Evolutionary conservation across 2,888 invertebrate genomes (phyloP).

Genomic region (Dorcus parallelipipedus): DNA sequence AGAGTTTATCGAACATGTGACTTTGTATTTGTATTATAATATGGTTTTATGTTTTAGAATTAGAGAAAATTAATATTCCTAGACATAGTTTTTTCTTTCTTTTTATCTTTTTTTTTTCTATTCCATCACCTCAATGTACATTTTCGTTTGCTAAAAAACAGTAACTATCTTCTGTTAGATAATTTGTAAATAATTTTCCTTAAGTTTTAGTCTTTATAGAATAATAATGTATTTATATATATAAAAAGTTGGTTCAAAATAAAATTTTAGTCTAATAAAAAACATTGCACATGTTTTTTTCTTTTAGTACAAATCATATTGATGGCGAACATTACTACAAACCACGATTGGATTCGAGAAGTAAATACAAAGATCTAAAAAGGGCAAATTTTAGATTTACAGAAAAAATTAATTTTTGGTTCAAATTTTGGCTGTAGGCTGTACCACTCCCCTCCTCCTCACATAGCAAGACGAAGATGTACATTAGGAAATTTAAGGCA

Average conservation of each 20-base stretch:
- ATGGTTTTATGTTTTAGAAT: constrained; percentile 50
- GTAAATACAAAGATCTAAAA: too few species aligned
- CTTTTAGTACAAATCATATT: constrained; percentile 5
- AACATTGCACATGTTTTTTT: constrained; percentile 13
- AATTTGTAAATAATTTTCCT: constrained; percentile 14
- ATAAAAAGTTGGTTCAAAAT: constrained; percentile 15
- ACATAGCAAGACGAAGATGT: constrained; percentile 27
- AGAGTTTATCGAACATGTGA: constrained; percentile 44
- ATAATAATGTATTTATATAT: constrained; percentile 21
- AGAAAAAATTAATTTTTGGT: not conserved
- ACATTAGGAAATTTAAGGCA: constrained; percentile 17
- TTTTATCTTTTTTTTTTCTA: not conserved
- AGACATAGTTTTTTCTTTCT: constrained; percentile 42
- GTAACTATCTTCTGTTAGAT: constrained; percentile 12
- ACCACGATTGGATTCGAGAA: not conserved
- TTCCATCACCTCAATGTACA: constrained; percentile 34
- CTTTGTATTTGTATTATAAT: constrained; percentile 48
- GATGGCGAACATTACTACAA: not conserved
- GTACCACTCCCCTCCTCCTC: too few species aligned
- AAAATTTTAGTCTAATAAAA: constrained; percentile 18
- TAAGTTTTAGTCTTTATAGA: constrained; percentile 16
- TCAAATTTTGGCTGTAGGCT: too few species aligned
- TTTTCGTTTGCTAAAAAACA: constrained; percentile 36
- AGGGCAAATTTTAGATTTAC: not conserved
- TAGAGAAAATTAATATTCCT: constrained; percentile 47